Evolutionary conservation across 92 coral and sea anemone genomes (phyloP), one percentile per base, ranked within the genome.

Genomic region (Bergia puertoricense): DNA sequence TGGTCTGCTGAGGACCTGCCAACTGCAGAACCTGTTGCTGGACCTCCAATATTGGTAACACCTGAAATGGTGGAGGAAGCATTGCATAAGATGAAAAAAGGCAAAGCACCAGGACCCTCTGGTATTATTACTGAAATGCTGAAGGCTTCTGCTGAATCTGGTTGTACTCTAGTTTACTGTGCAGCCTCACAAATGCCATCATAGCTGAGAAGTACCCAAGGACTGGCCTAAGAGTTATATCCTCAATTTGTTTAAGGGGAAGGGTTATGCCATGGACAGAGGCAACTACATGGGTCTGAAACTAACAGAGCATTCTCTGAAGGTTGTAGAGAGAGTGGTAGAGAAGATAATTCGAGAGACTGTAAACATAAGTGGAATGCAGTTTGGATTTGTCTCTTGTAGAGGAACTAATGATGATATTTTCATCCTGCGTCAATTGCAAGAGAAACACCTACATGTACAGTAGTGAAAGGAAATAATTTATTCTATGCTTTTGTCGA

Each of bases 41-140:
- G 88, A 14, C 90, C 90, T 38, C 87, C 87, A 79, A 39, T 71
- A 15, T 42, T 68, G 87, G 66, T 88, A 80, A 79, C 90, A 43
- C 36, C 86, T 44, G 88, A 79, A 5, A 88, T 88, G 90, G 79
- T 81, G 54, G 86, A 77, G 15, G 20, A 62, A 22, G 90, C 90
- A 13, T 20, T 80, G 22, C 10, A 30, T 40, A 68, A 68, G 23
- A 85, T 85, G 89, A 85, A 85, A 46, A 20, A n/a, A 37, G 38
- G 88, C 42, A 88, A 80, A 80, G 90, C 87, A 15, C 79, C 87
- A 14, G 90, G 87, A 37, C 90, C 90, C 67, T 80, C 87, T 66
- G 88, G 86, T 56, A 16, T 88, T 14, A 62, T 88, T 11, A 77
- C 90, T 30, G 90, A 88, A 81, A 88, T 88, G 90, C 23, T 88